phyloP scores from a whole-genome alignment of 2,797 vertebrate genomes.

The Hemibagrus guttatus region DNA sequence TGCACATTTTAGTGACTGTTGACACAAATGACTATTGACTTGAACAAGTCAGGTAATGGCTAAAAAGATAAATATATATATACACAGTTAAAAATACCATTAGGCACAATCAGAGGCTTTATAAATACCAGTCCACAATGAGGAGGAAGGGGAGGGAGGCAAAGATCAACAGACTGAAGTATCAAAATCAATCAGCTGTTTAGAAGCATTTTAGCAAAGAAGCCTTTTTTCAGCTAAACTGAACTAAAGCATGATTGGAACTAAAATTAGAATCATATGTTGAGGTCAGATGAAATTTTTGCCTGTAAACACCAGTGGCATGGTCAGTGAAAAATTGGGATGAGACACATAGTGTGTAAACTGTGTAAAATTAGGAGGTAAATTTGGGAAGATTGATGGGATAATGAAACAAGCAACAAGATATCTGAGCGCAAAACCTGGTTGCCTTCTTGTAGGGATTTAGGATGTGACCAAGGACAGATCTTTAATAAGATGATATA shows the following conservation, averaged over 20 bases:
- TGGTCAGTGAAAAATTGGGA: background rate
- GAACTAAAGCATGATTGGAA: background rate
- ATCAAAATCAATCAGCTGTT: constrained; percentile 1
- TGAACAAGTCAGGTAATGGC: background rate
- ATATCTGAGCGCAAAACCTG: background rate
- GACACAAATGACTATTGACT: background rate
- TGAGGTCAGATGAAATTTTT: background rate
- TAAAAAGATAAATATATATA: background rate
- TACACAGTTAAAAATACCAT: background rate
- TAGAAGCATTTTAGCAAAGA: background rate
- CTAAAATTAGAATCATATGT: background rate
- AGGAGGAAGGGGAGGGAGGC: background rate
- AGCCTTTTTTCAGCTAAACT: background rate
- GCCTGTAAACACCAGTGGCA: background rate
- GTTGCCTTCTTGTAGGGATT: background rate
- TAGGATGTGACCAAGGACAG: background rate
- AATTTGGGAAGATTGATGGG: background rate
- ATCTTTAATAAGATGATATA: background rate
- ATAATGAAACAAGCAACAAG: background rate
- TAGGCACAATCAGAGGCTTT: background rate
- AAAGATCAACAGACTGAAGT: background rate
- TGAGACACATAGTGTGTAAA: background rate
- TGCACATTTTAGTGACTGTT: background rate
- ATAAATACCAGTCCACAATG: background rate
- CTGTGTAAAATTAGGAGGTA: background rate